These are phyloP conservation scores for Platynereis dumerilii DNA, from an alignment of 2,888 invertebrate genomes.

Conservation along the genomic window DNA sequence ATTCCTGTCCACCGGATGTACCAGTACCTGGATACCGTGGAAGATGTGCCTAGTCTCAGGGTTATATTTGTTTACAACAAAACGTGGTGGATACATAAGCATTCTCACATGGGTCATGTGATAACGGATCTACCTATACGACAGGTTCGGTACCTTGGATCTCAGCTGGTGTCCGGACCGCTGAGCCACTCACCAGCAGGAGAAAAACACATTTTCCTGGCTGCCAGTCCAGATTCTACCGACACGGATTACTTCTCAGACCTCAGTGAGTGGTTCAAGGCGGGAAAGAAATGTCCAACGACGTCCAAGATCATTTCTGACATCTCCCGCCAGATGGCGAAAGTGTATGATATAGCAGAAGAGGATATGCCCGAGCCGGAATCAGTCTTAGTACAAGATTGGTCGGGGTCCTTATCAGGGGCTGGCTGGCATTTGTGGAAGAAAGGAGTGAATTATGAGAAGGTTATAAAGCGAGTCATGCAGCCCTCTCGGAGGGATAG, in stretches of 20 bases:
- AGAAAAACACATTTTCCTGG: slow-evolving; percentile 21
- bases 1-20: background rate
- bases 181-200: background rate
- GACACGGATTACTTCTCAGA: slow-evolving; percentile 23
- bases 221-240: slow-evolving; percentile 15
- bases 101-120: slow-evolving; percentile 2
- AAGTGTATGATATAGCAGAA: slow-evolving; percentile 7
- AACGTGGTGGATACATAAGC: slow-evolving; percentile 13
- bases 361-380: slow-evolving; percentile 13
- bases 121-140: slow-evolving; percentile 26
- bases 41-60: slow-evolving; percentile 21
- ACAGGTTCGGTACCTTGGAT: slow-evolving; percentile 12
- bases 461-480: slow-evolving; percentile 8
- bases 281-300: slow-evolving; percentile 1
- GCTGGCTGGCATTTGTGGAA: slow-evolving; percentile 29
- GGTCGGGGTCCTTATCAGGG: slow-evolving; percentile 9
- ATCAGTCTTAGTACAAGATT: slow-evolving; percentile 15
- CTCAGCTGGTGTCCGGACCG: background rate
- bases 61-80: slow-evolving; percentile 26
- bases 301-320: slow-evolving; percentile 13
- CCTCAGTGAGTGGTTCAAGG: slow-evolving; percentile 10
- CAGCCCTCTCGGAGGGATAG: slow-evolving; percentile 18
- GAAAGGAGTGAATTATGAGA: slow-evolving; percentile 20
- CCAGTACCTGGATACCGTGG: slow-evolving; percentile 14
- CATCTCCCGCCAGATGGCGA: slow-evolving; percentile 14